Base-by-base conservation (phyloP, 2,888 invertebrate species). In the Caenorhabditis sulstoni region DNA sequence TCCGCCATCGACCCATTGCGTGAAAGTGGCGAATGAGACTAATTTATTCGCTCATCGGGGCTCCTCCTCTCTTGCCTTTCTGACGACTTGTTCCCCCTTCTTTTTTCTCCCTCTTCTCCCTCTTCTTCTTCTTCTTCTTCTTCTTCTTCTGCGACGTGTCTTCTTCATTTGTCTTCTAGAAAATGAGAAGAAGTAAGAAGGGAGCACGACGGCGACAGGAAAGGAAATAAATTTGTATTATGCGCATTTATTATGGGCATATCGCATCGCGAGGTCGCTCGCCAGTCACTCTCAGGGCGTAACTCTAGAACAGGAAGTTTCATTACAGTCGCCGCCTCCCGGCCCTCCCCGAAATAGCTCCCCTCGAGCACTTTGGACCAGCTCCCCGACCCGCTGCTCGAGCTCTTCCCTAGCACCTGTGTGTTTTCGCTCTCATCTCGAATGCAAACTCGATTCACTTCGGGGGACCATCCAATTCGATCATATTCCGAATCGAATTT, bases 171-270 rank as follows among this genome's bases (percentile, higher is more conserved):
- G 73, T 65, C 64, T 64, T 65, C 45, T 16, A 18, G 55, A 29
- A 29, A 39, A 50, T 50, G 55, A 47, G 20, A n/a, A 61, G 41
- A 50, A 52, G 29, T 20, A 22, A 66, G 44, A 59, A 49, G 39
- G 29, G 29, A 7, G 29, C 45, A 68, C 35, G 20, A 45, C 47
- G 53, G 50, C 20, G 50, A 50, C 61, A 20, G 62, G 47, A 71
- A 41, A 62, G 41, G 61, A 49, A 73, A 73, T 64, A 65, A 64
- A 50, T 73, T 73, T 73, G 73, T 64, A 64, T 73, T 64, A 73
- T 64, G 73, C 73, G 73, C 73, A 73, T 73, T 73, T 64, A 73
- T 73, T 73, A 73, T 57, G 64, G 55, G 29, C 29, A 29, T 55
- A 64, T 71, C 39, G 52, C 62, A 55, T 55, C 55, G 47, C 39